Conservation (phyloP, 1,140 invertebrate genomes). For the Semibalanus balanoides region DNA sequence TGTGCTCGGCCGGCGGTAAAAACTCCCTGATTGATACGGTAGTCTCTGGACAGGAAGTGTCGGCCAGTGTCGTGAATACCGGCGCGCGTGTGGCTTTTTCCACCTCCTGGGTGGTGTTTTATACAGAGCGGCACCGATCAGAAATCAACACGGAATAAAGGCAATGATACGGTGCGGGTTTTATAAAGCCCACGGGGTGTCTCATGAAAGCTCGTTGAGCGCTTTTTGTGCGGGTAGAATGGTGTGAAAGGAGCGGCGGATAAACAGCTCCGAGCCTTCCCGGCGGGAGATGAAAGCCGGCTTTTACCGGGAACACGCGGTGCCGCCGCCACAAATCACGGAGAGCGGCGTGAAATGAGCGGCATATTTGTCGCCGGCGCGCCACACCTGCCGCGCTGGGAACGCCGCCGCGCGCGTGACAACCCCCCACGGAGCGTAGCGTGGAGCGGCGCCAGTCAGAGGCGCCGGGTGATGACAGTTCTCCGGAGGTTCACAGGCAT, state of each 20-base stretch:
- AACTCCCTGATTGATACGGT: not conserved
- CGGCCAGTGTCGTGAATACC: not conserved
- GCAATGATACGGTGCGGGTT: not conserved
- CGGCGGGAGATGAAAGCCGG: not conserved
- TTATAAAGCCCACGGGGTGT: not conserved
- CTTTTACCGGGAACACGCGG: not conserved
- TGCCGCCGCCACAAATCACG: not conserved
- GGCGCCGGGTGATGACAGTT: too few species aligned
- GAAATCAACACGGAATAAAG: not conserved
- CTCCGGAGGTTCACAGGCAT: too few species aligned
- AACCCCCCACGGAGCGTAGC: too few species aligned
- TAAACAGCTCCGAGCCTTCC: not conserved
- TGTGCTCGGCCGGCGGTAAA: not conserved
- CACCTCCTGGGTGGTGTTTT: too few species aligned
- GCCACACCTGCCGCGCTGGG: not conserved
- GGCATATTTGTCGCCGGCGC: not conserved
- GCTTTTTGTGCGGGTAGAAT: not conserved
- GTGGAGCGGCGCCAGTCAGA: not conserved
- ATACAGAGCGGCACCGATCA: not conserved
- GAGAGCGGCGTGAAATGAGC: not conserved
- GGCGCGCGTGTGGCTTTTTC: too few species aligned
- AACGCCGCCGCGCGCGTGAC: not conserved
- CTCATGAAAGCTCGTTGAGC: not conserved
- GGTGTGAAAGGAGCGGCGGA: not conserved
- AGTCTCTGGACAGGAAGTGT: not conserved